Percentiles rank a stretch among this genome's conserved stretches.
Conservation (phyloP, 1,140 invertebrate genomes). For the Microplitis demolitor region DNA sequence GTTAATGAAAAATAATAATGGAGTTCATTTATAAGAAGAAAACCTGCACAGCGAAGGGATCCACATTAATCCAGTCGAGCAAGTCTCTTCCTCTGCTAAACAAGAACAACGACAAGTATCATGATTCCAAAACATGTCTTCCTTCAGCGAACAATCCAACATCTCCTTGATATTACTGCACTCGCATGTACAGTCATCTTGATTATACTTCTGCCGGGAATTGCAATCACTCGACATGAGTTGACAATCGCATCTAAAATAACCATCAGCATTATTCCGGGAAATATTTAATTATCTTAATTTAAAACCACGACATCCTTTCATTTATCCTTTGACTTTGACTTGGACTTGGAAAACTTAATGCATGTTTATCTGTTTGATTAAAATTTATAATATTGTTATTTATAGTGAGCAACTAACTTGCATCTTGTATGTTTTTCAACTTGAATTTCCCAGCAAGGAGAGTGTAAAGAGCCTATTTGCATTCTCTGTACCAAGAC, state of each 20-base stretch:
- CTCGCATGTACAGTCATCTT: slow-evolving; percentile 26
- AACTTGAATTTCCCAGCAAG: slow-evolving; percentile 21
- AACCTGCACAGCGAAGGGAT: slow-evolving; percentile 29
- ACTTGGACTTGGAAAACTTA: too few species aligned
- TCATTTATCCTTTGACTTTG: too few species aligned
- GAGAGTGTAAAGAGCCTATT: neutral
- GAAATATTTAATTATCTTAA: too few species aligned
- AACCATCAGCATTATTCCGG: neutral
- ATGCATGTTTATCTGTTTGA: too few species aligned
- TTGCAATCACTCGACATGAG: slow-evolving; percentile 28
- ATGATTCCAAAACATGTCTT: slow-evolving; percentile 30
- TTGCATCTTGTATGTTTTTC: slow-evolving; percentile 32
- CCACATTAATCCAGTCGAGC: slow-evolving; percentile 26
- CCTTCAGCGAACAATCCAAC: neutral
- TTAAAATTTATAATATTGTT: too few species aligned
- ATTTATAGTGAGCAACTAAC: slow-evolving; percentile 17
- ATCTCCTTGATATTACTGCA: slow-evolving; percentile 19
- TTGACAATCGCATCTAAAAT: slow-evolving; percentile 30
- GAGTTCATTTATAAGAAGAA: too few species aligned
- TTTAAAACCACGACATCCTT: neutral
- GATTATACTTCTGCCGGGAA: slow-evolving; percentile 12
- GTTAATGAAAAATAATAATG: neutral
- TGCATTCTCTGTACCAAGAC: slow-evolving; percentile 3
- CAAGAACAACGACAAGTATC: slow-evolving; percentile 30
- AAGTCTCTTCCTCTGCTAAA: slow-evolving; percentile 16